These are phyloP conservation scores for Calliphora vicina DNA, from an alignment of 1,140 invertebrate species.

Conservation along the genomic window DNA sequence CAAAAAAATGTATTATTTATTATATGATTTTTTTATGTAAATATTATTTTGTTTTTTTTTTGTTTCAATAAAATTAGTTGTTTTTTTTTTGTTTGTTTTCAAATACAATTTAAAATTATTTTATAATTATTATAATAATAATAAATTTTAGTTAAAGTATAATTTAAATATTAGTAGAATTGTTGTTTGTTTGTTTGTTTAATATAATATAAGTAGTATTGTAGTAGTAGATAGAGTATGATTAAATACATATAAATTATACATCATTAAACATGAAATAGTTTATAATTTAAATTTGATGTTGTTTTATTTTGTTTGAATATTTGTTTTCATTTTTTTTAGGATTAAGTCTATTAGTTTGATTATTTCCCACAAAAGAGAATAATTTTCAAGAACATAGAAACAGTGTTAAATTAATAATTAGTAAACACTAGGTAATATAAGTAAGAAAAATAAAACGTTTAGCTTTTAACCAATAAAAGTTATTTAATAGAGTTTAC, in stretches of 20 bases:
- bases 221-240: not conserved
- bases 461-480: not conserved
- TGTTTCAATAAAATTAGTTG: not conserved
- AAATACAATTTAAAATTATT: constrained; percentile 14
- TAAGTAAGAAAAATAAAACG: not conserved
- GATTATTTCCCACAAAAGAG: not conserved
- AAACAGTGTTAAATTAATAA: not conserved
- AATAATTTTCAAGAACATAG: not conserved
- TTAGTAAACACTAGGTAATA: not conserved
- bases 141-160: constrained; percentile 15
- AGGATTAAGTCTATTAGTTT: constrained; percentile 9
- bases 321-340: not conserved
- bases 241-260: not conserved
- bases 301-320: not conserved
- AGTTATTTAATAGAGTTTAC: not conserved
- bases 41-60: not conserved
- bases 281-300: not conserved
- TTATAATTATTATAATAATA: not conserved
- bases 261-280: not conserved
- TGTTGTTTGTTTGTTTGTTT: not conserved
- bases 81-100: not conserved
- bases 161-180: constrained; percentile 14
- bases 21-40: not conserved
- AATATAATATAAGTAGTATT: not conserved
- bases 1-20: not conserved